phyloP scores from a whole-genome alignment of 1,140 invertebrate species.

The Drosophila biarmipes region DNA sequence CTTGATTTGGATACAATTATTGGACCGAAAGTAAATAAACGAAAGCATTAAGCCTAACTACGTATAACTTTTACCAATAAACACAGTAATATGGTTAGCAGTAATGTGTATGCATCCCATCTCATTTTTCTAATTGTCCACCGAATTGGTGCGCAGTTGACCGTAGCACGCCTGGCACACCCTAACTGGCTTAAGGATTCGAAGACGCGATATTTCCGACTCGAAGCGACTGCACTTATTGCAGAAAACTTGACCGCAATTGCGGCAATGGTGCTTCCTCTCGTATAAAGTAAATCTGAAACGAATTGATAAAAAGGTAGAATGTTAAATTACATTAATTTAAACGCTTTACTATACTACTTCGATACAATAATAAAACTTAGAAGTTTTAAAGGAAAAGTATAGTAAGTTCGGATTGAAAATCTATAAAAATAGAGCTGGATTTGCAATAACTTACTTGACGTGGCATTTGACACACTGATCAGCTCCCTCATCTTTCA shows the following conservation, averaged over 20 bases:
- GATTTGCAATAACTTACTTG: constrained; percentile 60
- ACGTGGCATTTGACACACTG: constrained; percentile 92
- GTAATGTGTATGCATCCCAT: neutral
- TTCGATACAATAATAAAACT: too few relatives aligned
- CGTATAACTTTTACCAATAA: constrained; percentile 27
- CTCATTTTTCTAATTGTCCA: constrained; percentile 65
- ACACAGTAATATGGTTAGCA: constrained; percentile 44
- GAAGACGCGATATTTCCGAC: constrained; percentile 95
- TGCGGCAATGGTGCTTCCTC: constrained; percentile 98
- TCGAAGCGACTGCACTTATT: constrained; percentile 97
- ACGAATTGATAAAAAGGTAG: neutral
- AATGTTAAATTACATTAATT: too few relatives aligned
- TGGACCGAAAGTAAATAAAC: constrained; percentile 44
- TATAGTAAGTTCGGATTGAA: too few relatives aligned
- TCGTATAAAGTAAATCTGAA: constrained; percentile 95
- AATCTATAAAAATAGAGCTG: too few relatives aligned
- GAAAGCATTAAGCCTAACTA: constrained; percentile 24
- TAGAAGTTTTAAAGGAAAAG: too few relatives aligned
- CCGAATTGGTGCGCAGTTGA: constrained; percentile 67
- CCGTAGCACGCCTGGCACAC: constrained; percentile 94
- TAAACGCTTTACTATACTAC: too few relatives aligned
- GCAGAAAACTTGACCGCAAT: constrained; percentile 98
- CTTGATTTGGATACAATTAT: constrained; percentile 58
- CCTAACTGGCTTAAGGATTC: constrained; percentile 95
- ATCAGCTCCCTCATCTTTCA: constrained; percentile 96